Evolutionary conservation across 2,113 vertebrate genomes (phyloP).

Genomic region (Psilopsiagon aurifrons): DNA sequence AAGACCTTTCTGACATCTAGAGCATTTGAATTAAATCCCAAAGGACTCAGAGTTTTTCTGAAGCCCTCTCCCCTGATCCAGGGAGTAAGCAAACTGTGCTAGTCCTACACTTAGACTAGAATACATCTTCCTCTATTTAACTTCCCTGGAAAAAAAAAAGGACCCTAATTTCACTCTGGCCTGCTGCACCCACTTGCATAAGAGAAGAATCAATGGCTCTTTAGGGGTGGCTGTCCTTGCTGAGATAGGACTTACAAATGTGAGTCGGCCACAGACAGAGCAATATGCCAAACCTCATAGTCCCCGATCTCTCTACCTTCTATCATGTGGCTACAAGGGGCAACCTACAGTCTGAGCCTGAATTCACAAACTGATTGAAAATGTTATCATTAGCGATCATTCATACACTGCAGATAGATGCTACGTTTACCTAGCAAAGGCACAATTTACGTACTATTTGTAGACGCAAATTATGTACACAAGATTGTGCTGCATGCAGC

Average conservation of each 20-base stretch:
- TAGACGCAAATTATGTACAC: not conserved
- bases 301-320: not conserved
- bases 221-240: not conserved
- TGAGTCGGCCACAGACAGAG: not conserved
- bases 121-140: not conserved
- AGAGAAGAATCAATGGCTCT: not conserved
- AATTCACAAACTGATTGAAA: not conserved
- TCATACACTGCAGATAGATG: not conserved
- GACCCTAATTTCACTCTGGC: not conserved
- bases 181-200: not conserved
- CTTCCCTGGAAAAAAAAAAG: not conserved
- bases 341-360: not conserved
- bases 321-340: not conserved
- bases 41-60: not conserved
- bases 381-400: fast-evolving
- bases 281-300: fast-evolving
- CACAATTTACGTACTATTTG: not conserved
- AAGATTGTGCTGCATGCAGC: not conserved
- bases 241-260: not conserved
- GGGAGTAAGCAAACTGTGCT: not conserved
- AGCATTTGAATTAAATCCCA: not conserved
- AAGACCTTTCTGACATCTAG: not conserved
- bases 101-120: not conserved
- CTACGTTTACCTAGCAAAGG: not conserved
- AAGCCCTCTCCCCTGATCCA: not conserved